Base-by-base conservation (phyloP, 2,888 invertebrate species). In the Phyto melanocephala region DNA sequence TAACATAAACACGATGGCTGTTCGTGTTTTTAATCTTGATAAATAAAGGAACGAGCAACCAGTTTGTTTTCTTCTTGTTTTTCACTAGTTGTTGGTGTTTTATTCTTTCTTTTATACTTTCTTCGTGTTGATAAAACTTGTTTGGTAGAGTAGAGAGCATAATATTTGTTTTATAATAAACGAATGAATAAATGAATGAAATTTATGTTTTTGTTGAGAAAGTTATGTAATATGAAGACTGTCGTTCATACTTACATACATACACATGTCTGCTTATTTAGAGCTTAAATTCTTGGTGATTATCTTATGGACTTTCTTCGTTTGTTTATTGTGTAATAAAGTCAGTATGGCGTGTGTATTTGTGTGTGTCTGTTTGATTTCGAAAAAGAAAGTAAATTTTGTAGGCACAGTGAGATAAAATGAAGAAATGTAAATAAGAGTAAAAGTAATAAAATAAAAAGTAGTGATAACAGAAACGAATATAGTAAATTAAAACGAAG, bases 221-320 rank as follows among this genome's bases (percentile, higher is more conserved):
- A 89, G 89, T 89, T 89, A 90, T 87, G 87, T 88, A 89, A 89
- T 87, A 79, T 78, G 35, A 15, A 28, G 3, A 28, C 28, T 28
- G 4, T 5, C 3, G 28, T 5, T 28, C 28, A 28, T 6, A 28
- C 28, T 5, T 6, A 28, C 28, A 28, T 28, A 28, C 28, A 28
- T 28, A 28, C 28, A 28, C 28, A 28, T 28, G 28, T 28, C 13
- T 42, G 52, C 35, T 35, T 80, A 10, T 67, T 45, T 40, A 42
- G 24, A 83, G 81, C 77, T 85, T 84, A 82, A 74, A 84, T 81
- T 79, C 81, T 86, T 84, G 78, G 37, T 62, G 68, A 71, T 81
- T 85, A 79, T 78, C 68, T 81, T 85, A 84, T 84, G 68, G 84
- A 87, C 89, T 90, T 90, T 89, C 89, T 86, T 77, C 80, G 58